Conservation (phyloP, 2,797 vertebrate species). For the Phyllotis vaccarum region DNA sequence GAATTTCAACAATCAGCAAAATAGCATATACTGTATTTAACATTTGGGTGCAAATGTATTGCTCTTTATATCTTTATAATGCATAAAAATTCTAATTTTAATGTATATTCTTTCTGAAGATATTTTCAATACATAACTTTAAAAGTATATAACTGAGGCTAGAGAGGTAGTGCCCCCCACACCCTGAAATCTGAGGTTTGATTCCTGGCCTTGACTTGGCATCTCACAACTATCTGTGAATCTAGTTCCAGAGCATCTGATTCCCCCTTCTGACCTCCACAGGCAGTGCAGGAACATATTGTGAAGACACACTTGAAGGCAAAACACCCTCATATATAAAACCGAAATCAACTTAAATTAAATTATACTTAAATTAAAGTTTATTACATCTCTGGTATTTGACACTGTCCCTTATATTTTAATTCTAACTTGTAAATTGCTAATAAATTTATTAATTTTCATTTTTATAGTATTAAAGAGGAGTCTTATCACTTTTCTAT, state of each 20-base stretch:
- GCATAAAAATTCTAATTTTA: no score
- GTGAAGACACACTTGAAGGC: background rate
- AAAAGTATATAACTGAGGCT: background rate
- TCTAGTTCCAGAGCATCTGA: background rate
- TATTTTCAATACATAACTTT: background rate
- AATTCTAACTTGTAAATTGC: background rate
- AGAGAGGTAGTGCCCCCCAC: no score
- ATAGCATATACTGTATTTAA: no score
- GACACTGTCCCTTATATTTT: background rate
- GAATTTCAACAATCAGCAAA: no score
- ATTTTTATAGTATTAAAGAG: background rate
- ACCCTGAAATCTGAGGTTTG: background rate
- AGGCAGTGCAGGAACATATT: background rate
- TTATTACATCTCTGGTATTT: background rate
- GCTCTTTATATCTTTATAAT: no score
- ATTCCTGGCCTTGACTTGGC: background rate
- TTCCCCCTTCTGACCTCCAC: background rate
- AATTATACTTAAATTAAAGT: background rate
- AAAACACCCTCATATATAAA: background rate
- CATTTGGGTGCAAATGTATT: no score
- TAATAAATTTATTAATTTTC: background rate
- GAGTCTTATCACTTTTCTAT: background rate
- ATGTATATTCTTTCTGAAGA: no score
- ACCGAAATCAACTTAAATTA: background rate
- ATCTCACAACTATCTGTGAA: background rate